These are phyloP conservation scores for Linnaemya vulpina DNA, from an alignment of 2,888 invertebrate species.

Conservation along the genomic window DNA sequence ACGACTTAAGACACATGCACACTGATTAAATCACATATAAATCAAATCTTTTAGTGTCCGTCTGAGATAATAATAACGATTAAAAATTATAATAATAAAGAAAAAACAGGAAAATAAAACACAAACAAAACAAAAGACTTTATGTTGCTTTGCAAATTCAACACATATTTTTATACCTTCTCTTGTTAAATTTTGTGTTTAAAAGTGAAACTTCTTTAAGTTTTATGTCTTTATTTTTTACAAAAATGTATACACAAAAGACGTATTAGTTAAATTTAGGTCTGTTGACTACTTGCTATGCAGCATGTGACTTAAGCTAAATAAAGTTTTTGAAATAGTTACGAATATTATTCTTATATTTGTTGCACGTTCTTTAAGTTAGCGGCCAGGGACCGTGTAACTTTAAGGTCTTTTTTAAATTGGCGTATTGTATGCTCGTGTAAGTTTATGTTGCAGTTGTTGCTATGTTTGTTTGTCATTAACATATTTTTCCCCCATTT, in stretches of 20 bases:
- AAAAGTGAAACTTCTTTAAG: constrained; percentile 69
- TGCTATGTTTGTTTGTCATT: constrained; percentile 38
- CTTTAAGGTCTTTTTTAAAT: constrained; percentile 7
- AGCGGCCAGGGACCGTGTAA: constrained; percentile 33
- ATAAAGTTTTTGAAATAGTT: constrained; percentile 17
- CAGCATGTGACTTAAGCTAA: constrained; percentile 45
- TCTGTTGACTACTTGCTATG: constrained; percentile 65
- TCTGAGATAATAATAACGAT: background rate
- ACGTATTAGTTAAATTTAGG: constrained; percentile 50
- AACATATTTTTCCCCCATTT: constrained; percentile 48
- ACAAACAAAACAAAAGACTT: background rate
- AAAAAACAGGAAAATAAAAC: background rate
- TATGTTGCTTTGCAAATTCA: constrained; percentile 46
- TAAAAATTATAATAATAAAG: background rate
- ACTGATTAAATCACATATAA: constrained; percentile 32
- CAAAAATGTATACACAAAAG: constrained; percentile 24
- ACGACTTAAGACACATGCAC: constrained; percentile 39
- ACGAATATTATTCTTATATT: constrained; percentile 10
- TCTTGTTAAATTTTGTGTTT: constrained; percentile 47
- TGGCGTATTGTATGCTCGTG: background rate
- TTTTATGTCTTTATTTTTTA: constrained; percentile 23
- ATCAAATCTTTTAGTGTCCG: background rate
- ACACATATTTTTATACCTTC: constrained; percentile 15
- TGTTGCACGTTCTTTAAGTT: constrained; percentile 31
- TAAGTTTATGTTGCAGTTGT: constrained; percentile 33